A percentile compares a stretch with the other conserved stretches of the same genome.
Conservation (phyloP, 2,888 invertebrate species). For the Ischnus inquisitorius region DNA sequence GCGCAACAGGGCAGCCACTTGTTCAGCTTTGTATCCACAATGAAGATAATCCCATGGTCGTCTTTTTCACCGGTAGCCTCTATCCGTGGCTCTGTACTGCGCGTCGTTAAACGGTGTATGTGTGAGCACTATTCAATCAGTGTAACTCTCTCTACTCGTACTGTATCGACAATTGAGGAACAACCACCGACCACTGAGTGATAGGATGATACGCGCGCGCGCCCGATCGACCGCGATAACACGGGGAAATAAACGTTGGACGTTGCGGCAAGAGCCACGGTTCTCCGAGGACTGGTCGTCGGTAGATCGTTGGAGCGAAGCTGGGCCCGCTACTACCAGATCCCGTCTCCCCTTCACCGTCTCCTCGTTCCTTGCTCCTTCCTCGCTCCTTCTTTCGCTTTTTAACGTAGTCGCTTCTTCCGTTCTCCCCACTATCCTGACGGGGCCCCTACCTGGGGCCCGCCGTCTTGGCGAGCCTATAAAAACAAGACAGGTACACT, state of each 20-base stretch:
- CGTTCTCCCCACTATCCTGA: slow-evolving; percentile 70
- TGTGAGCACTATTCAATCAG: neutral
- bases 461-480: slow-evolving; percentile 83
- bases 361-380: slow-evolving; percentile 71
- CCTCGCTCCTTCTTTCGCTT: slow-evolving; percentile 69
- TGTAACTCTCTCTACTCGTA: neutral
- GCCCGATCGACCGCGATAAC: slow-evolving; percentile 44
- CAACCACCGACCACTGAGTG: slow-evolving; percentile 26
- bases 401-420: slow-evolving; percentile 72
- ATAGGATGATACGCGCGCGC: slow-evolving; percentile 40
- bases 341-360: slow-evolving; percentile 74
- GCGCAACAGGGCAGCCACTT: slow-evolving; percentile 51
- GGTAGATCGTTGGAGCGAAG: slow-evolving; percentile 76
- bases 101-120: neutral
- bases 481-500: slow-evolving; percentile 86
- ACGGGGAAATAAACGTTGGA: slow-evolving; percentile 63
- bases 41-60: slow-evolving; percentile 66
- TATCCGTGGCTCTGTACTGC: neutral
- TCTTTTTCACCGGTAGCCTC: slow-evolving; percentile 2
- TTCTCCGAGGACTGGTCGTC: slow-evolving; percentile 83
- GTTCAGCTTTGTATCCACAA: slow-evolving; percentile 61
- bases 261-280: slow-evolving; percentile 76
- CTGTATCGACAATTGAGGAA: neutral
- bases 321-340: slow-evolving; percentile 79
- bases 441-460: slow-evolving; percentile 76